Percentiles rank a stretch among this genome's conserved stretches.
phyloP scores from a whole-genome alignment of 2,113 vertebrate species.

The Caloenas nicobarica region DNA sequence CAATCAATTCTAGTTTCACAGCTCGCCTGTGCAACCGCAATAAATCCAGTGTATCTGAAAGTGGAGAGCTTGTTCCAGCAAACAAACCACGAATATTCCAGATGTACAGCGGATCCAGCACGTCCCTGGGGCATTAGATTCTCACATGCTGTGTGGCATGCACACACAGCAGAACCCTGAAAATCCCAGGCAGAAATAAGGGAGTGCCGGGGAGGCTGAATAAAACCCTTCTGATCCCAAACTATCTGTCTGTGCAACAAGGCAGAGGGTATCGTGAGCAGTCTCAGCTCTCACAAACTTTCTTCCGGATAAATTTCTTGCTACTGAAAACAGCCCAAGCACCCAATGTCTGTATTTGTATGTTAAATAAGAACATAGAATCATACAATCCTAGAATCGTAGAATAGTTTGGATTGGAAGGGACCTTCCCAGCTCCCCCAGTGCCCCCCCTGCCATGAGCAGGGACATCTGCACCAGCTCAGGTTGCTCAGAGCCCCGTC shows the following conservation, averaged over 20 bases:
- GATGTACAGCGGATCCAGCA: background rate
- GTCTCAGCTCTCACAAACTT: background rate
- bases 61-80: background rate
- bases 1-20: background rate
- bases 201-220: background rate
- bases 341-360: too few species aligned
- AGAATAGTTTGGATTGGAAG: too few species aligned
- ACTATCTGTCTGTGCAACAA: too few species aligned
- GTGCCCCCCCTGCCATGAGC: too few species aligned
- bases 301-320: background rate
- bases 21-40: rapidly evolving
- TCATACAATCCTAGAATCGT: too few species aligned
- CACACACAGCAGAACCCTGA: background rate
- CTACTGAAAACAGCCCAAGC: background rate
- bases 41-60: background rate
- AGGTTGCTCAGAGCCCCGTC: too few species aligned
- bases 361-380: background rate
- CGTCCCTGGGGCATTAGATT: background rate
- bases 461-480: too few species aligned
- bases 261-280: background rate
- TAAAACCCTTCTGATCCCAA: background rate
- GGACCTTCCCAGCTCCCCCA: too few species aligned
- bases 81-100: background rate
- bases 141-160: rapidly evolving
- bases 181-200: background rate